Base-by-base conservation (phyloP, 2,888 invertebrate species). In the Ischnus inquisitorius region DNA sequence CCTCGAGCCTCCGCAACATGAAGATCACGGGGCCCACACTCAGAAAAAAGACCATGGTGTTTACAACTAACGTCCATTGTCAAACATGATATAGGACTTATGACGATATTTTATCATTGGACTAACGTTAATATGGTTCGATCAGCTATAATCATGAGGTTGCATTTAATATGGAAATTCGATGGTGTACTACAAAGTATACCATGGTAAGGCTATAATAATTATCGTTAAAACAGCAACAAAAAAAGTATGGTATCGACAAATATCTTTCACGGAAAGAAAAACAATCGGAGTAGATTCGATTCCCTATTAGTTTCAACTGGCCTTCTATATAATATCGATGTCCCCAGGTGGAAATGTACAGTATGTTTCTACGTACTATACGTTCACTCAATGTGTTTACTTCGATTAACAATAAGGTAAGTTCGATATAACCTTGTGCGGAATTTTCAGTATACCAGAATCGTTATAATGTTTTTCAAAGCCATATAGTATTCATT, bases 161-260 rank as follows among this genome's bases (percentile, higher is more conserved):
- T 48, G 16, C 14, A 14, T 48, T 14, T n/a, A 48, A 48, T 16
- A 48, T 62, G 34, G 3, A 2, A 3, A 34, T 62, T 34, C 57
- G 57, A 57, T 57, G 25, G 57, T 57, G 19, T 19, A 8, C 19
- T 6, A 22, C 4, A 57, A 57, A 1, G 19, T 22, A 25, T 25
- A 39, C 28, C 62, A 39, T 16, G 34, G 34, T 39, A 39, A 64
- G 39, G 1, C 8, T 34, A 39, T 34, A 16, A 39, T 39, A 64
- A 39, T 5, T 39, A 64, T 64, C 6, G 16, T 64, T 64, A 39
- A 39, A 64, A 64, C 3, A 2, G n/a, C 34, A 16, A 64, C 62
- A 64, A 64, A 39, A 64, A 62, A n/a, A 34, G 6, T 64, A 64
- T 64, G 39, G 64, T 19, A 65, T 10, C 41, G 41, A 65, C 41